Base-by-base conservation (phyloP, 2,797 vertebrate species). In the Otolemur crassicaudatus region DNA sequence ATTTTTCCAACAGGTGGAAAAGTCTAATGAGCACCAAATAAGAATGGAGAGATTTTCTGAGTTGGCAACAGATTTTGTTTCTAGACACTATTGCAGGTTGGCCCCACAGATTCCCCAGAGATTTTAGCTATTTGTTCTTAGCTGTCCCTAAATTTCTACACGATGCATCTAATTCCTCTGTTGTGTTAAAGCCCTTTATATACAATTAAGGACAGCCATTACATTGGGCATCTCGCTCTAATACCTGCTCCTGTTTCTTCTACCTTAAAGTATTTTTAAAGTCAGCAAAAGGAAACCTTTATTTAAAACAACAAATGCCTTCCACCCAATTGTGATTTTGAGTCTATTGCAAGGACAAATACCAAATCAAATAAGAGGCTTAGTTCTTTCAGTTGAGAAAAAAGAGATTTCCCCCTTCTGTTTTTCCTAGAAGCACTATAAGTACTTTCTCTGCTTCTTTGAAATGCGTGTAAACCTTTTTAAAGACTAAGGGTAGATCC, bases 311-410 rank as follows among this genome's bases (percentile, higher is more conserved):
- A 23, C 58, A 46, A 60, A 77, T 34, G 25, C 9, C 2, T 60
- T 31, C 5, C 40, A 77, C 0, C 7, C 1, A 4, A 29, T n/a
- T 70, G 14, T 81, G 63, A 70, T 65, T 86, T 63, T 87, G 72
- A 46, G 6, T 73, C 69, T 70, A 12, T 17, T 22, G 0, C 9
- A 37, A 92, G 63, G 14, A 2, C 53, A 92, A 46, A 93, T 96
- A 11, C 43, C 85, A n/a, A 93, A 96, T 84, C 80, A 90, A 61
- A 25, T 29, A 65, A 56, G 34, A 79, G 22, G 60, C 25, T 87
- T 61, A 56, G 13, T 72, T 70, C 25, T 56, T 56, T 17, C 20
- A 31, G 7, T 49, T 87, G 29, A 79, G 91, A 77, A 67, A 46
- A 40, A 19, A 73, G 31, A 63, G 29, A n/a, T 14, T 72, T 63